Evolutionary conservation across 2,888 invertebrate species (phyloP), one percentile per base, ranked within the genome.

Genomic region (Dendrolimus houi): DNA sequence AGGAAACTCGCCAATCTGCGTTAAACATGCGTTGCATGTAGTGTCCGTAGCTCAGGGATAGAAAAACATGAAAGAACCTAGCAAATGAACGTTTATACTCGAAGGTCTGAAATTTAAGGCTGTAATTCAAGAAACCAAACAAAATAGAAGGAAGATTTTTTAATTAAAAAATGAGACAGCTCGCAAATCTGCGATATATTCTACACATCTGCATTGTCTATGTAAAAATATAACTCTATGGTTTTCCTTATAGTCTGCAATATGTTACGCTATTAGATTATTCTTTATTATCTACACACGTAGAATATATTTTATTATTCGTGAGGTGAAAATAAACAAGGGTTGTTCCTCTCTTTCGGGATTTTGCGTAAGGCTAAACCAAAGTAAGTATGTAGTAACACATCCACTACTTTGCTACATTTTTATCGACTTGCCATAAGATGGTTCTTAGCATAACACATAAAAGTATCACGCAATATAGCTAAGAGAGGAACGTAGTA

Each of bases 191-290:
- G 6, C 3, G 6, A 29, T 29, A 29, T 29, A 29, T 29, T 6
- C 6, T 29, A 29, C 29, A 29, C 29, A 29, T 29, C 29, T 29
- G 29, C 29, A 29, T 29, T 47, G 47, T 47, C 9, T 47, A 9
- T 47, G 47, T 47, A 47, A 10, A 42, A 41, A 29, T 54, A 6
- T 47, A 47, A 12, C 29, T 55, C 54, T 62, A 56, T 62, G 58
- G 29, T 68, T 70, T 65, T 71, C 69, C 68, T 69, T 63, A 63
- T 66, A 65, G 64, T 59, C 61, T 63, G 60, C 63, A 64, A 62
- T 68, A 64, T 63, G 62, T 64, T 64, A 59, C 58, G 63, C 57
- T 68, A 71, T 68, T 67, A 62, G 58, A 68, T 69, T 69, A 69
- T 64, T 59, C 60, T 67, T 63, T 64, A 64, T 63, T 52, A 55